Percentiles rank a stretch among this genome's conserved stretches.
phyloP scores from a whole-genome alignment of 2,888 invertebrate genomes.

The Sinotaia quadrata region DNA sequence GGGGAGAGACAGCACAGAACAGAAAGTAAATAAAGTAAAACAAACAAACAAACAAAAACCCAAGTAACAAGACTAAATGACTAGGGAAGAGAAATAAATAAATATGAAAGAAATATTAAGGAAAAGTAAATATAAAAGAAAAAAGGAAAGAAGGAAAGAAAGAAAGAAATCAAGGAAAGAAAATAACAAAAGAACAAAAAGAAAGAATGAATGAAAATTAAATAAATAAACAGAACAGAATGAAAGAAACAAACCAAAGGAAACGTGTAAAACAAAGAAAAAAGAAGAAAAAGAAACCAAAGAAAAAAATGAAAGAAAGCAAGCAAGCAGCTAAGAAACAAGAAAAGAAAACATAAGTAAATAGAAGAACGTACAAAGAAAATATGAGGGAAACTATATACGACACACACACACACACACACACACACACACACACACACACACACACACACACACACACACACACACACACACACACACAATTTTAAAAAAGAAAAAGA shows the following conservation, averaged over 20 bases:
- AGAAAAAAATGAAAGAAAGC: no score
- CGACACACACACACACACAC: not conserved
- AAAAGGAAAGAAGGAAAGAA: not conserved
- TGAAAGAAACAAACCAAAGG: no score
- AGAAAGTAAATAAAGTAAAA: not conserved
- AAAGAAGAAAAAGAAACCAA: not conserved
- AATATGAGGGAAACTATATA: not conserved
- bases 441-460: slow-evolving; percentile 16
- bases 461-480: slow-evolving; percentile 4
- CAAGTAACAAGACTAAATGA: no score
- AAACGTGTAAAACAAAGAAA: not conserved
- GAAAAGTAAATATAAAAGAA: no score
- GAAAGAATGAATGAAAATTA: slow-evolving; percentile 18
- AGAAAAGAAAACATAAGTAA: no score
- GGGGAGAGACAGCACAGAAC: not conserved
- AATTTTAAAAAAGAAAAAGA: no score
- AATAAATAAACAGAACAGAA: slow-evolving; percentile 10
- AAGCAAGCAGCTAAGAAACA: no score
- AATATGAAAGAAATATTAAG: no score
- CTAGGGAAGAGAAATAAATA: no score
- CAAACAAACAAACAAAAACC: no score
- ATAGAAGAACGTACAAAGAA: not conserved
- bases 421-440: slow-evolving; percentile 8
- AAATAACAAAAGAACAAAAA: not conserved
- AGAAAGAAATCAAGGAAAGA: not conserved